Evolutionary conservation across 2,797 vertebrate species (phyloP), one percentile per base, ranked within the genome.

Genomic region (Phyllotis vaccarum): DNA sequence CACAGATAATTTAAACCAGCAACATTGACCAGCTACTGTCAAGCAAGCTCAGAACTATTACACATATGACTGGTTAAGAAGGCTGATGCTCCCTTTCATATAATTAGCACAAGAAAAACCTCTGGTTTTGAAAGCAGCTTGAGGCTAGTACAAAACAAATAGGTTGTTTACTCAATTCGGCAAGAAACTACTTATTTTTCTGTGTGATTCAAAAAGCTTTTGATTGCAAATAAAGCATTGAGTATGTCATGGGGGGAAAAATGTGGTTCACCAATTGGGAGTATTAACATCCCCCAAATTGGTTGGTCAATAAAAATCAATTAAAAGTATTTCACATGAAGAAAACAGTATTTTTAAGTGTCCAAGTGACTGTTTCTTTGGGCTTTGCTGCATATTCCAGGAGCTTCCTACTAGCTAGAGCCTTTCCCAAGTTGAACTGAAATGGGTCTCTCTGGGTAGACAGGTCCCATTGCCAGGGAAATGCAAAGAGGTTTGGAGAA

Each of bases 321-420:
- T 62, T 62, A 22, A 60, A 97, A 89, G 93, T 17, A 95, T 86
- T 97, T 93, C n/a, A 49, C 43, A 81, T 89, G 54, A 85, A 46
- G 31, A 83, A 93, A 89, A 13, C 19, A 94, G 31, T 58, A 60
- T 24, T 80, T 93, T 8, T 29, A 86, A 96, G 75, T 46, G 16
- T 19, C 58, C 17, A n/a, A 80, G 27, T 49, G 29, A 82, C 27
- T 37, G 9, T 78, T 92, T 83, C 79, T 37, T 81, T 78, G 46
- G 46, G 40, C 7, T 81, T 87, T 60, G 17, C 29, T 13, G 58
- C 37, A 49, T 68, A 54, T 31, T 58, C 80, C n/a, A 37, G 93
- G 49, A 90, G 29, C 17, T 52, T 86, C 66, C 70, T 56, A 86
- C 37, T 29, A 76, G 4, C n/a, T 16, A 72, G 31, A 76, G 40